Evolutionary conservation across 2,888 invertebrate species (phyloP), one percentile per base, ranked within the genome.

Genomic region (Netelia inedita): DNA sequence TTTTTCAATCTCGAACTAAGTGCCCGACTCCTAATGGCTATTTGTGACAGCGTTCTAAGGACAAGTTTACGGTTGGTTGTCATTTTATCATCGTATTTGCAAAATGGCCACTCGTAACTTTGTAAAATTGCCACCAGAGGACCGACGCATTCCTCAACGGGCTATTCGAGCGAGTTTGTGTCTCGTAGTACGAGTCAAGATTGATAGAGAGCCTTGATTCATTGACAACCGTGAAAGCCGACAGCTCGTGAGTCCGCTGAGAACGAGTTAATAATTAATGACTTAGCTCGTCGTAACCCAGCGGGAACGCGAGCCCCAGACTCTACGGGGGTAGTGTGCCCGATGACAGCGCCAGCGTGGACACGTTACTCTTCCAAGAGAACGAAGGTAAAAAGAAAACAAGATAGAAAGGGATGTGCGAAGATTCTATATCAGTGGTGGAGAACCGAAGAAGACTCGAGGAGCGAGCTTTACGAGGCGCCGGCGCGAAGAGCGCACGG

Each of bases 401-500:
- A 57, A 71, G 55, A 71, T 16, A 72, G 19, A 57, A 72, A 72
- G 28, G 53, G 79, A 79, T 80, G 19, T 57, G 16, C 16, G 82
- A 82, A 80, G 83, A 82, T 85, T 83, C 73, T 73, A 63, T 75
- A 69, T 79, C 73, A 82, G 74, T 79, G 65, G 69, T 68, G 28
- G 16, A 74, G 74, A 68, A 66, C 10, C 11, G 41, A 68, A 74
- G 61, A 74, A 72, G 46, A 68, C 21, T 35, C 68, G 76, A 69
- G 80, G 46, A 53, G 28, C 66, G 63, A 80, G 55, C 50, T 43
- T n/a, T 16, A 53, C 53, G 75, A 66, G 78, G 87, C 87, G 87
- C 87, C 87, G 87, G 86, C 87, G 87, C 86, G 82, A 69, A 61
- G 73, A 65, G 75, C 43, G 65, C 79, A 79, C 79, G 81, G 46